These are phyloP conservation scores for Telmatochromis brachygnathus DNA, from an alignment of 2,113 vertebrate species.

Conservation along the genomic window DNA sequence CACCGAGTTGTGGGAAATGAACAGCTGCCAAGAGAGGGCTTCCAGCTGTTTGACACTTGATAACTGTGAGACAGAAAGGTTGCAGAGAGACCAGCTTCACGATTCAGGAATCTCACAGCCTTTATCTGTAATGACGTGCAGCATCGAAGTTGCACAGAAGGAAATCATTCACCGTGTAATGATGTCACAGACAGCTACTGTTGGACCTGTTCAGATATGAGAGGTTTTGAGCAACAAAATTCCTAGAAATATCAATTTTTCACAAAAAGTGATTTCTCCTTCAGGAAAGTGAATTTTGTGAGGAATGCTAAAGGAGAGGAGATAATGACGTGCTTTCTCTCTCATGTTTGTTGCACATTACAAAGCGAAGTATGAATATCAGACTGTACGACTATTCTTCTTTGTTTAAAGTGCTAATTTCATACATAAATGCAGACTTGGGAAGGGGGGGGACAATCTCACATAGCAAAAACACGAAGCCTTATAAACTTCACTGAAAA, in stretches of 20 bases:
- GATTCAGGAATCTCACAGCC: background rate
- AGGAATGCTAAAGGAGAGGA: background rate
- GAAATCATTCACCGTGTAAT: background rate
- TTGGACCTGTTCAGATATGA: background rate
- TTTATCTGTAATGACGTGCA: background rate
- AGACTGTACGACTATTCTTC: background rate
- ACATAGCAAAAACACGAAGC: background rate
- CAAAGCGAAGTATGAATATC: background rate
- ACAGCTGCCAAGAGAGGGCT: slow-evolving; percentile 29
- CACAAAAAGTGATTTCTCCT: background rate
- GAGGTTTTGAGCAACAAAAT: background rate
- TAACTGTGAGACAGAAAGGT: slow-evolving; percentile 48
- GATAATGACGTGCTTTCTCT: background rate
- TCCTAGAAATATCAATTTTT: background rate
- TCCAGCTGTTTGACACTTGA: slow-evolving; percentile 64
- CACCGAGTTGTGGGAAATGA: slow-evolving; percentile 40
- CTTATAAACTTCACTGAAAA: background rate
- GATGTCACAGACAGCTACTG: background rate
- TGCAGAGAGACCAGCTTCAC: background rate
- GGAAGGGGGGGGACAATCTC: rapidly evolving
- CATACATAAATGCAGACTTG: background rate
- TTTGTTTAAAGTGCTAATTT: background rate
- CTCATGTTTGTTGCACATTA: background rate
- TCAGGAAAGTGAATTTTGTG: background rate
- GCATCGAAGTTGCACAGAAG: background rate